Evolutionary conservation across 1,140 invertebrate species (phyloP), one percentile per base, ranked within the genome.

Genomic region (Epicauta chinensis): DNA sequence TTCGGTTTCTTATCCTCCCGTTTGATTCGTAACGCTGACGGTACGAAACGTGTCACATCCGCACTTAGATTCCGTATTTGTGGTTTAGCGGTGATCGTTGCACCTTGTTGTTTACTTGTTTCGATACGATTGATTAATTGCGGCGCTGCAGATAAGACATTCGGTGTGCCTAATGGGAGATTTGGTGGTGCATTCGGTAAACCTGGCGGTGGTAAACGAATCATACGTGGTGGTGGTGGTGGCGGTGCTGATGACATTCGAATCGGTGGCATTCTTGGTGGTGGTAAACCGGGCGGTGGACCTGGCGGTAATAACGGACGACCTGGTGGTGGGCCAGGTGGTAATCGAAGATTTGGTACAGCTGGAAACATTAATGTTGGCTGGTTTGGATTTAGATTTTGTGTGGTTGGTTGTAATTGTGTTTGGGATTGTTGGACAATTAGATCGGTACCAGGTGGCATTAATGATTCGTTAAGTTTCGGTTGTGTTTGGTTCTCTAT

Each of bases 11-110:
- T 83, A 61, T 89, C 89, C 51, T 91, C 87, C 50, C 92, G 76
- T 68, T 95, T 97, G 0, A 95, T 84, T 53, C 93, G 79, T 10
- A 98, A 75, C 2, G 93, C 86, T 0, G 91, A 93, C 2, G 95
- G 95, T 31, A 95, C 86, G 72, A 98, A 98, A 58, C 93, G 75
- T 0, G 94, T 98, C 0, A 97, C 89, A 73, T 98, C 95, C 0
- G 92, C 93, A 53, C 89, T 92, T 6, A 96, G 75, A 76, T 95
- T 97, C 63, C 90, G 80, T 47, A 98, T 95, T 75, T 97, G 92
- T 1, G 93, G 93, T 71, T 96, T 96, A 0, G 93, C 93, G 62
- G 90, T 89, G 56, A 97, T 97, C 0, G 91, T 89, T 14, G 84
- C 78, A 52, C 82, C 81, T 68, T 79, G 76, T 69, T 79, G 76